Evolutionary conservation across 37 sponge, comb jelly and placozoan genomes (phyloP).

Genomic region (Aplysina aerophoba): DNA sequence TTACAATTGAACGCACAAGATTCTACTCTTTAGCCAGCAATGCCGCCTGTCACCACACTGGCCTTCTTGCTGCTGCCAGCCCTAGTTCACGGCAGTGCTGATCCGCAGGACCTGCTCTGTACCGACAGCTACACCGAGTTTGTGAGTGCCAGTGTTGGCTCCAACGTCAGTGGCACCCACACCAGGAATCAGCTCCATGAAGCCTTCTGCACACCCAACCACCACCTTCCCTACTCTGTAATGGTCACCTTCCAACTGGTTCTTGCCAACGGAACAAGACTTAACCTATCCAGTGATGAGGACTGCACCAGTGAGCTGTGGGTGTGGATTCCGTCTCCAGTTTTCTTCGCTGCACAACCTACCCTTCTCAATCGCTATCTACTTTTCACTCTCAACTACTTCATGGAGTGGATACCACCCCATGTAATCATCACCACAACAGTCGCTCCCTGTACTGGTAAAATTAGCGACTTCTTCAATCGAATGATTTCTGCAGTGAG

Average conservation of each 20-base stretch:
- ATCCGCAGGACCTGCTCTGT: not conserved
- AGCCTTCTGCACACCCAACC: slow-evolving; percentile 8
- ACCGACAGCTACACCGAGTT: not conserved
- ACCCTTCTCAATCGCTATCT: not conserved
- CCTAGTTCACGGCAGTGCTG: no score
- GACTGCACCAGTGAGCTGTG: not conserved
- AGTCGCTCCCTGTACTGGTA: not conserved
- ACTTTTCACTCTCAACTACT: slow-evolving; percentile 11
- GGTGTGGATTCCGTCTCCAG: not conserved
- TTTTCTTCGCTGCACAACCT: not conserved
- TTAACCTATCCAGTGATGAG: not conserved
- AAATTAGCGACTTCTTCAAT: not conserved
- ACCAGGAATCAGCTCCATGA: not conserved
- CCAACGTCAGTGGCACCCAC: not conserved
- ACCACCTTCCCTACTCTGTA: slow-evolving; percentile 20
- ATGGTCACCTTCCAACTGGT: not conserved
- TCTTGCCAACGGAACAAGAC: not conserved
- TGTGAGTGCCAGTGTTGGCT: not conserved
- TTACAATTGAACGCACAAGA: not conserved
- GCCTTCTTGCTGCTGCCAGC: no score
- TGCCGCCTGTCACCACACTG: no score
- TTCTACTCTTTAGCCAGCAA: no score
- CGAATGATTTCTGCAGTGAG: slow-evolving; percentile 6
- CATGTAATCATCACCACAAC: not conserved
- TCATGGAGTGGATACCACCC: slow-evolving; percentile 9